phyloP scores from a whole-genome alignment of 2,888 invertebrate genomes.

The Oscheius sp. region DNA sequence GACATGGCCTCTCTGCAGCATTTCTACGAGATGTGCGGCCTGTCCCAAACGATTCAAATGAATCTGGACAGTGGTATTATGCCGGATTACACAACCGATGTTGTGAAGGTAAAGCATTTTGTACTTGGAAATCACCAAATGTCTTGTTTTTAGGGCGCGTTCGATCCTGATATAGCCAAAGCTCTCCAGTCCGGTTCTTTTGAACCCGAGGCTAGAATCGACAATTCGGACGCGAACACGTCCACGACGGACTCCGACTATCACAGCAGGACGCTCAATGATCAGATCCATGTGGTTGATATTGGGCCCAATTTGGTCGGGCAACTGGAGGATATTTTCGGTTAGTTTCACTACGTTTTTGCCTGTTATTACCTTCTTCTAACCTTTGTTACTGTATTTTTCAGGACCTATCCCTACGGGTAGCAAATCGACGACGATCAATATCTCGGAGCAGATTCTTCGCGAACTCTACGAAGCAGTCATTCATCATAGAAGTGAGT shows the following conservation, averaged over 20 bases:
- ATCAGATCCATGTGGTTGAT: background rate
- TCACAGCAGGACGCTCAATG: background rate
- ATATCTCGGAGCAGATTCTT: background rate
- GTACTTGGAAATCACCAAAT: background rate
- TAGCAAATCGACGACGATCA: background rate
- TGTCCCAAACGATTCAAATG: background rate
- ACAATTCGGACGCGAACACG: conserved; percentile 15
- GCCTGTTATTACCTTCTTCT: background rate
- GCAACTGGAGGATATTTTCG: conserved; percentile 17
- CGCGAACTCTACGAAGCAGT: conserved; percentile 9
- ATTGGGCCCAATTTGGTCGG: background rate
- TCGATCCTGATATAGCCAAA: conserved; percentile 14
- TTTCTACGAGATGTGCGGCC: conserved; percentile 9
- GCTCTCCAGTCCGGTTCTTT: conserved; percentile 10
- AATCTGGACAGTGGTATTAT: background rate
- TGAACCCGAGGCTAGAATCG: conserved; percentile 1
- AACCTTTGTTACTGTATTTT: background rate
- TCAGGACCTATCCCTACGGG: background rate
- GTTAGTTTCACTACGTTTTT: background rate
- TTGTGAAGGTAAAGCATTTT: background rate
- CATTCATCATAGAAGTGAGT: background rate
- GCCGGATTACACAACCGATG: conserved; percentile 8
- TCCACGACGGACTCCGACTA: background rate
- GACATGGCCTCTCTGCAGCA: conserved; percentile 13
- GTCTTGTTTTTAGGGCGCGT: conserved; percentile 4